Conservation (phyloP, 2,113 vertebrate species). For the Nansenia antarctica region DNA sequence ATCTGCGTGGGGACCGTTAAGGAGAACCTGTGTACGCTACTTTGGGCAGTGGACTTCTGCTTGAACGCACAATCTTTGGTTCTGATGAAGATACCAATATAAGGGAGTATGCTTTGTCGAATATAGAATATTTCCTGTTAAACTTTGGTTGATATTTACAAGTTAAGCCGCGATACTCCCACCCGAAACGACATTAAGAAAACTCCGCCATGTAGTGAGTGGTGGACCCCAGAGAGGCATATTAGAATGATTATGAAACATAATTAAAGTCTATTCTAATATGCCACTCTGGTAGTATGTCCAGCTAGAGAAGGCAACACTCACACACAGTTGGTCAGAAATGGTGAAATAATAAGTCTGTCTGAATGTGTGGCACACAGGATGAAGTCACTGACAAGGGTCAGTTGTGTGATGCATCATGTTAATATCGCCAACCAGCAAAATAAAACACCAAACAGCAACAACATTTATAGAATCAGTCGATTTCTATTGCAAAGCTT, state of each 20-base stretch:
- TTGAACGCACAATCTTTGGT: slow-evolving; percentile 46
- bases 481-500: no score
- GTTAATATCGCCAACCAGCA: no score
- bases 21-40: not conserved
- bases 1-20: not conserved
- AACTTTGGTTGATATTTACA: slow-evolving; percentile 54
- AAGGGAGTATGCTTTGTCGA: slow-evolving; percentile 39
- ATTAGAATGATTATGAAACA: no score
- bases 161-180: slow-evolving; percentile 25
- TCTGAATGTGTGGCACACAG: not conserved
- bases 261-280: no score
- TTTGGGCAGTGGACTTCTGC: slow-evolving; percentile 7
- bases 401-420: not conserved
- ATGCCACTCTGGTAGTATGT: no score
- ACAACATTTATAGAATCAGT: no score
- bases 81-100: slow-evolving; percentile 29
- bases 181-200: not conserved
- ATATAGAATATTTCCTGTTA: slow-evolving; percentile 12
- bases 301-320: not conserved
- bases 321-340: not conserved
- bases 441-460: no score
- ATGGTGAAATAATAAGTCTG: not conserved
- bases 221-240: not conserved
- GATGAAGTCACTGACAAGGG: not conserved
- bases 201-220: not conserved